Evolutionary conservation across 2,113 vertebrate genomes (phyloP), one percentile per base, ranked within the genome.

Genomic region (Ceuthmochares aereus): DNA sequence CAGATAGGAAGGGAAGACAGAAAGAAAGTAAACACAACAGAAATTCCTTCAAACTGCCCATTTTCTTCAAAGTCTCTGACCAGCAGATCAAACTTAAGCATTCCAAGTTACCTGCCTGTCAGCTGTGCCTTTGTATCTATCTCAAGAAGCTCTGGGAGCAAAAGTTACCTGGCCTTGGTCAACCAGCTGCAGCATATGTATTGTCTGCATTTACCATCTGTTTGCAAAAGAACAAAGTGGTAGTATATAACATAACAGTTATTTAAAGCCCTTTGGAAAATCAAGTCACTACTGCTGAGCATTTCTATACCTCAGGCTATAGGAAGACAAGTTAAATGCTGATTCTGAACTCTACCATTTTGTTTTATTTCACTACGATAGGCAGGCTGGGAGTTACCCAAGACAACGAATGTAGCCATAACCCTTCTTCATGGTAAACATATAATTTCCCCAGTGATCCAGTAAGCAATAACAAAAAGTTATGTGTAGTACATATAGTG

Each of bases 381-480:
- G 93, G 95, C 89, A 96, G 94, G 83, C 52, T 97, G 96, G 95
- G 96, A 97, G 95, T 96, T 96, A 72, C 95, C 93, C 72, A 96
- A 97, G 95, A 98, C 96, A 97, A 97, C 83, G 85, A 97, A 96
- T 3, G 52, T 78, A 94, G 84, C 96, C 96, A 97, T 97, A 98
- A 97, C 95, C 97, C 94, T 97, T 96, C 81, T 80, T 97, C 76
- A 68, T 96, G 92, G 96, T 98, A 98, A 98, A 97, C 96, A 94
- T 94, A 97, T 98, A 97, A 98, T 98, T 98, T 98, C 98, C 98
- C 98, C 94, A 96, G 97, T 78, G 97, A 97, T 97, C 96, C 92
- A 97, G 92, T 95, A 96, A 97, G 97, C 97, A 97, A 98, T 98
- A 98, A 98, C 97, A 98, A 97, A 98, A 98, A 98, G 96, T 97